Conservation (phyloP, 2,113 vertebrate genomes). For the Pao palembangensis region DNA sequence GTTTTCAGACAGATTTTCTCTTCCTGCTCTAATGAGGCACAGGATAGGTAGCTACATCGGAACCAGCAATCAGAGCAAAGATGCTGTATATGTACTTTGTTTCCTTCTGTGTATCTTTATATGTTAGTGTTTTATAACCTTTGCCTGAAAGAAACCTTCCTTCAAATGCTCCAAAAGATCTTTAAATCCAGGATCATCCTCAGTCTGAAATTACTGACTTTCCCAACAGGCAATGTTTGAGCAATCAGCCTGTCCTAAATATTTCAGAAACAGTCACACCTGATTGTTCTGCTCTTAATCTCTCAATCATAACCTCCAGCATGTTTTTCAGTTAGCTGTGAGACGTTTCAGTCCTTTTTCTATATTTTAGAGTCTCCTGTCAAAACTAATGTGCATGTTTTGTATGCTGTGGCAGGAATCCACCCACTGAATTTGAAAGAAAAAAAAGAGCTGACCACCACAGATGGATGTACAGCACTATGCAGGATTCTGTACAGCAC, state of each 20-base stretch:
- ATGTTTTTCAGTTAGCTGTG: constrained; percentile 16
- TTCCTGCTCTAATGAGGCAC: constrained; percentile 41
- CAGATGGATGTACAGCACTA: constrained; percentile 5
- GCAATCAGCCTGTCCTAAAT: constrained; percentile 29
- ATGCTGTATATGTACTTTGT: constrained; percentile 7
- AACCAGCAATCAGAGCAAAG: constrained; percentile 9
- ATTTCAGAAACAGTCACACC: background rate
- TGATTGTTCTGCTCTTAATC: constrained; percentile 3
- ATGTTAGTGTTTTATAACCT: background rate
- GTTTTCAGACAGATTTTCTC: constrained; percentile 27
- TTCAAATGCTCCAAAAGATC: constrained; percentile 31
- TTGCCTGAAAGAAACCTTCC: background rate
- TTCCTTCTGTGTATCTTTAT: constrained; percentile 8
- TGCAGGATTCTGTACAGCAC: constrained; percentile 11
- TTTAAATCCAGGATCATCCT: constrained; percentile 29
- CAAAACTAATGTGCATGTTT: too few species aligned
- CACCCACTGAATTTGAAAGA: constrained; percentile 7
- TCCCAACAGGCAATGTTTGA: constrained; percentile 20
- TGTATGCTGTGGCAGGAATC: too few species aligned
- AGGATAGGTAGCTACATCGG: constrained; percentile 28
- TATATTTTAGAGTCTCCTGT: background rate
- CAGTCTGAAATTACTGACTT: constrained; percentile 24
- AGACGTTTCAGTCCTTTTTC: background rate
- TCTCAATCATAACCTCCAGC: background rate
- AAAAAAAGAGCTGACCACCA: background rate